Evolutionary conservation across 2,888 invertebrate species (phyloP), one percentile per base, ranked within the genome.

Genomic region (Agrochola litura): DNA sequence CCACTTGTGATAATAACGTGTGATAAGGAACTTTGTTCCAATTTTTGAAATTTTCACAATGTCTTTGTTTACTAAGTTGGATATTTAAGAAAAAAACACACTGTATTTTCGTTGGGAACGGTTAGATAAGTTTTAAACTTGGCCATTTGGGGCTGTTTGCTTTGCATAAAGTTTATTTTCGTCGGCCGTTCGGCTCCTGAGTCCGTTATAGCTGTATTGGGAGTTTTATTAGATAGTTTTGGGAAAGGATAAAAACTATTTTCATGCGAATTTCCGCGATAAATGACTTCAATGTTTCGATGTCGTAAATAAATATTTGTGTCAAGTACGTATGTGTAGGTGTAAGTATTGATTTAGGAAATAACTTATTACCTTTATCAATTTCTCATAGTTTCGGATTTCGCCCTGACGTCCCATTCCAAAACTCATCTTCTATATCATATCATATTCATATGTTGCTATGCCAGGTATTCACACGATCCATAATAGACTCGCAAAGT

Each of bases 61-160:
- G 1, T 25, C 4, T 30, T 37, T 79, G 12, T 61, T 30, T 46
- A 22, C 22, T 10, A 25, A 41, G n/a, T 41, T 30, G 41, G 14
- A 25, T 0, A 61, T 52, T 2, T 2, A 9, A 25, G 12, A n/a
- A 49, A 56, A 56, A 43, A 52, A 65, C 37, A 65, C 43, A 52
- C 49, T 37, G 30, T 46, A 25, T n/a, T 64, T 86, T 86, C 78
- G 73, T 77, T 77, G 75, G 81, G 75, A 82, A 77, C 79, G 77
- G 77, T 87, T 81, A 88, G 88, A 92, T 90, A 91, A 93, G 84
- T 92, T 91, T 79, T 69, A 79, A 92, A 91, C 87, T 93, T 89
- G 83, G 77, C 83, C 89, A 88, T 91, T 91, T 89, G 86, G 87
- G 87, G 70, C 82, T 69, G 77, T 56, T 70, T 85, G 86, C 77